Percentiles rank a stretch among this genome's conserved stretches.
These are phyloP conservation scores for Aphidius gifuensis DNA, from an alignment of 1,140 invertebrate genomes.

Conservation along the genomic window DNA sequence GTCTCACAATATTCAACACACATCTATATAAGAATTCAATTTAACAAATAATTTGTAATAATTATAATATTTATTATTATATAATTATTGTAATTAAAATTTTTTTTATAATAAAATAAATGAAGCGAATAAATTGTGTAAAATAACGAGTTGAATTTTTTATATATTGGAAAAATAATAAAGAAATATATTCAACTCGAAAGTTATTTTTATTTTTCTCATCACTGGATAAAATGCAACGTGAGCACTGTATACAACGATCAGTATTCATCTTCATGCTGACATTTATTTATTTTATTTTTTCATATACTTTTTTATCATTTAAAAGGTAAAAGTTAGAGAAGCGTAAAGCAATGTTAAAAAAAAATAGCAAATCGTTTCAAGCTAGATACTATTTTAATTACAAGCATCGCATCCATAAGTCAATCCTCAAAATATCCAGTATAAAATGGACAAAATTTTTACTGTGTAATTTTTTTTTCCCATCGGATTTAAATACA, in stretches of 20 bases:
- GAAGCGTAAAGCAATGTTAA: neutral
- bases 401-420: conserved; percentile 4
- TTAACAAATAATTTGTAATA: too few relatives aligned
- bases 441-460: conserved; percentile 1
- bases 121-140: too few relatives aligned
- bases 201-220: too few relatives aligned
- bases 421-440: conserved; percentile 2
- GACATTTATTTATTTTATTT: neutral
- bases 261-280: neutral
- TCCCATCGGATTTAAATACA: conserved; percentile 1
- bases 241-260: neutral
- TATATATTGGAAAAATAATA: too few relatives aligned
- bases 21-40: too few relatives aligned
- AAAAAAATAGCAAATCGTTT: neutral
- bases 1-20: too few relatives aligned
- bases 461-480: neutral
- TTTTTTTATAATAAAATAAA: too few relatives aligned
- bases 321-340: neutral
- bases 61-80: too few relatives aligned
- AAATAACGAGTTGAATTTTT: too few relatives aligned
- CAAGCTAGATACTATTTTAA: conserved; percentile 15
- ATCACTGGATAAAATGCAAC: neutral
- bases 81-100: too few relatives aligned
- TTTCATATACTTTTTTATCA: neutral
- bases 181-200: too few relatives aligned